phyloP scores from a whole-genome alignment of 2,113 vertebrate species.

The Callospermophilus lateralis region DNA sequence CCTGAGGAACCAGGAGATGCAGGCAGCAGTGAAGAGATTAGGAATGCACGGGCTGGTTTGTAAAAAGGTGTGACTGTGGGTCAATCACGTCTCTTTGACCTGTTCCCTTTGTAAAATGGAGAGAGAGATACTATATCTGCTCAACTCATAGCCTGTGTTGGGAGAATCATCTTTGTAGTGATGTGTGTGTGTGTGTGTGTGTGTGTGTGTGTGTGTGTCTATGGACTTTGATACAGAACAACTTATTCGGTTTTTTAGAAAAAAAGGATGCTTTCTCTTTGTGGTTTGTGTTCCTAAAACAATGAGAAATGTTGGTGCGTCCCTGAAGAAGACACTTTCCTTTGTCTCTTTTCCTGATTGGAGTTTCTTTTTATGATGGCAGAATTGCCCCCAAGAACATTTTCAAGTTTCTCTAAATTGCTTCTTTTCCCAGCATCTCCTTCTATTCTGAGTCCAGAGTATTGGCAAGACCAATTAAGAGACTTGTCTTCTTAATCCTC shows the following conservation, averaged over 20 bases:
- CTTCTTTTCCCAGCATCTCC: not conserved
- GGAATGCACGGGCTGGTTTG: not conserved
- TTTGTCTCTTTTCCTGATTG: not conserved
- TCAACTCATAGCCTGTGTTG: not conserved
- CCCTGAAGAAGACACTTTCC: not conserved
- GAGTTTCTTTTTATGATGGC: not conserved
- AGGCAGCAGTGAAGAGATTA: slow-evolving; percentile 75
- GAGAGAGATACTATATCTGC: too few species aligned
- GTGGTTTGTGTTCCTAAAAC: not conserved
- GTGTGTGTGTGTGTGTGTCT: not conserved
- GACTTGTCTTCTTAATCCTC: not conserved
- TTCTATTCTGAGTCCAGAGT: not conserved
- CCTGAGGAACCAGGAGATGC: slow-evolving; percentile 78
- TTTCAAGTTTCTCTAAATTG: not conserved
- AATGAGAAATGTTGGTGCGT: not conserved
- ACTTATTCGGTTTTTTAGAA: not conserved
- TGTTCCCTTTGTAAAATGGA: not conserved
- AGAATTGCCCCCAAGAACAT: not conserved
- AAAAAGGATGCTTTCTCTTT: not conserved
- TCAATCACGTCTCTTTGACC: not conserved
- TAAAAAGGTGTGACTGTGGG: not conserved
- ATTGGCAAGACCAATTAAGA: not conserved
- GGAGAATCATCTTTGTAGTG: not conserved
- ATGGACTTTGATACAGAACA: not conserved
- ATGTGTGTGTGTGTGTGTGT: not conserved